Evolutionary conservation across 2,797 vertebrate species (phyloP), one percentile per base, ranked within the genome.

Genomic region (Danionella dracula): DNA sequence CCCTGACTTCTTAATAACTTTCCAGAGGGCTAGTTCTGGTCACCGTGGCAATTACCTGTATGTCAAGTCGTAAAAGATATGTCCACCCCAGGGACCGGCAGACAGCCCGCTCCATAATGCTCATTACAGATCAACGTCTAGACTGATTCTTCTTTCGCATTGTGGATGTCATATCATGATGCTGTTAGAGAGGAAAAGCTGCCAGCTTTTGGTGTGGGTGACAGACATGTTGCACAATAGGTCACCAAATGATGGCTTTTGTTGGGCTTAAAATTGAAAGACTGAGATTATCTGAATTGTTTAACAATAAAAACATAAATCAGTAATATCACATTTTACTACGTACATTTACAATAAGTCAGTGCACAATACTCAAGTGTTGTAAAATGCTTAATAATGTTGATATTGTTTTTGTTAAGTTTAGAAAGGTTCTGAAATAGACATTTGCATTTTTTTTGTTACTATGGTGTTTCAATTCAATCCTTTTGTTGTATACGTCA

Each of bases 41-140:
- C 86, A 83, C 85, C 67, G 74, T 81, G 79, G 87, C 85, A 89
- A 90, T 90, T 90, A 90, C 88, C 84, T 90, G 85, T 86, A 86
- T 85, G 88, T 89, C 88, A 88, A 81, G 79, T 81, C 78, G 75
- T 85, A 86, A 87, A 89, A 89, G 86, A 90, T 85, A 86, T 81
- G 83, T 86, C 86, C 81, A 77, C 86, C 84, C 83, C 78, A 68
- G 84, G 85, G 86, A 88, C 78, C 77, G 70, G 74, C 80, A 79
- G 84, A 73, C 83, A 79, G 84, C 74, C 78, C 68, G 78, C 79
- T 82, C 81, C 51, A 72, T 79, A 82, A 86, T 78, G 80, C 84
- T 88, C 78, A 82, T 86, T 82, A 84, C 83, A 78, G 82, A 85
- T 76, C 78, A 74, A 81, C 70, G 80, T 82, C 48, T 50, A 75